Evolutionary conservation across 1,140 invertebrate genomes (phyloP).

Genomic region (Ceratina calcarata): DNA sequence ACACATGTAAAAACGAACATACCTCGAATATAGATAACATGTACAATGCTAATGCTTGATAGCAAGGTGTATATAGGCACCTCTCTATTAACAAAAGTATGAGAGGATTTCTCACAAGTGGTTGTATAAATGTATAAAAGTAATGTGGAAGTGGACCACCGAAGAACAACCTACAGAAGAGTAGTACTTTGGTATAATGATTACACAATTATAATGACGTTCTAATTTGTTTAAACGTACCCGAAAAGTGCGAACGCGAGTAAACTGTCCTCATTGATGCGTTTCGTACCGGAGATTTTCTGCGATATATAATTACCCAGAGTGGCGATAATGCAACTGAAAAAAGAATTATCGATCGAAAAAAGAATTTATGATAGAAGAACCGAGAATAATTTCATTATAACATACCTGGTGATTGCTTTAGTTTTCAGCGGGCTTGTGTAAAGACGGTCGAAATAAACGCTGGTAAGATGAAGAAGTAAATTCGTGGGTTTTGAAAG

Average conservation of each 20-base stretch:
- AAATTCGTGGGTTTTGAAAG: constrained; percentile 83
- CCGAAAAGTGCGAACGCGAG: constrained; percentile 87
- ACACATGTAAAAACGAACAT: constrained; percentile 23
- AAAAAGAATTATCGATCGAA: constrained; percentile 47
- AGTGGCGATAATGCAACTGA: constrained; percentile 81
- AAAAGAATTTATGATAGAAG: constrained; percentile 16
- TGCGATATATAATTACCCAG: constrained; percentile 86
- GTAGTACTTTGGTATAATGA: neutral
- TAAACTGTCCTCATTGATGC: constrained; percentile 83
- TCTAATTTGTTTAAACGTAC: constrained; percentile 75
- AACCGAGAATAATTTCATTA: neutral
- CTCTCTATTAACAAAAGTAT: constrained; percentile 84
- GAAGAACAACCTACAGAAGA: constrained; percentile 83
- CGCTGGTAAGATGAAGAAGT: constrained; percentile 83
- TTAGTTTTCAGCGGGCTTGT: constrained; percentile 86
- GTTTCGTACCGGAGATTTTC: constrained; percentile 82
- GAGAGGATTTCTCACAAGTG: constrained; percentile 80
- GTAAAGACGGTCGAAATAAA: constrained; percentile 86
- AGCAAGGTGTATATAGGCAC: constrained; percentile 85
- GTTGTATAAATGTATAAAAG: constrained; percentile 82
- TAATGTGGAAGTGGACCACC: constrained; percentile 87
- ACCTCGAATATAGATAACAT: constrained; percentile 85
- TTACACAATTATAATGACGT: neutral
- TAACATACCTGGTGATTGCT: constrained; percentile 85
- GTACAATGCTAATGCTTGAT: constrained; percentile 86